Evolutionary conservation across 2,113 vertebrate species (phyloP).

Genomic region (Casuarius casuarius): DNA sequence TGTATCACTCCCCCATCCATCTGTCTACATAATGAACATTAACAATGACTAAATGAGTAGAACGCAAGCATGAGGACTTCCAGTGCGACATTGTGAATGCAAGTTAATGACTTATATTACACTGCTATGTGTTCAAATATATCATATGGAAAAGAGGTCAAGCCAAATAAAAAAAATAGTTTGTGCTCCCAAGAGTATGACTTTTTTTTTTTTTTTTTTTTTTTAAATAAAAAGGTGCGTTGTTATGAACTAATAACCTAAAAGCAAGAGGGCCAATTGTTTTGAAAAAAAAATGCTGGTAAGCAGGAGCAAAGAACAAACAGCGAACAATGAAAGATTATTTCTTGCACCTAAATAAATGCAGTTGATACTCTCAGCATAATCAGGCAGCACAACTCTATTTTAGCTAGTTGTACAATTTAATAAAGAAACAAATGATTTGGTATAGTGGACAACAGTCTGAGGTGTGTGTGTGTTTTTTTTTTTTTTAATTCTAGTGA

Average conservation of each 20-base stretch:
- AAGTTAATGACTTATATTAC: neutral
- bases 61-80: neutral
- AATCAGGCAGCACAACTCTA: neutral
- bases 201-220: no score
- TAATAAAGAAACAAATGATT: neutral
- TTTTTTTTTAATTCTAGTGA: neutral
- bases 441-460: neutral
- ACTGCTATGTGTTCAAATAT: neutral
- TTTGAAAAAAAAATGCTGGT: neutral
- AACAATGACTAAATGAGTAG: constrained; percentile 18
- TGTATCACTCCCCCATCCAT: neutral
- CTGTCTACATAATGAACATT: neutral
- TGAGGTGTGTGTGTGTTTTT: neutral
- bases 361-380: neutral
- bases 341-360: neutral
- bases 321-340: neutral
- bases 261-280: neutral
- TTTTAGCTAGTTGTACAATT: neutral
- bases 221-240: neutral
- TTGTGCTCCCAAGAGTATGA: neutral
- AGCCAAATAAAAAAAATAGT: neutral
- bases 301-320: neutral
- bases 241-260: neutral
- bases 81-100: neutral
- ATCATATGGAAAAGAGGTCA: neutral